phyloP scores from a whole-genome alignment of 2,797 vertebrate species.

The Phrynocephalus forsythii region DNA sequence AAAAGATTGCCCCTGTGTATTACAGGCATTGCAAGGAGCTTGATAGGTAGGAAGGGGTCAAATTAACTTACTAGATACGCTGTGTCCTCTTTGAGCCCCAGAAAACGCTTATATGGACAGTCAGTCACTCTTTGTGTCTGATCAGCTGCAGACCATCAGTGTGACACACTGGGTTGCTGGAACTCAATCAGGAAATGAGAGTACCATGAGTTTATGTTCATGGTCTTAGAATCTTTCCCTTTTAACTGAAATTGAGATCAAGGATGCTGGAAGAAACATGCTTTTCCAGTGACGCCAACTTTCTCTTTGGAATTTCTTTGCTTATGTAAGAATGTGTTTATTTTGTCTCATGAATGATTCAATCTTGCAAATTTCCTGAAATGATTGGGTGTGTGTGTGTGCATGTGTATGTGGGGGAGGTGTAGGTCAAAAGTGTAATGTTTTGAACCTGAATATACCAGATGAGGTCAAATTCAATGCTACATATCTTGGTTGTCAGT shows the following conservation, averaged over 20 bases:
- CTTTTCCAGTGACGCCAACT: constrained; percentile 48
- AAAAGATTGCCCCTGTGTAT: not conserved
- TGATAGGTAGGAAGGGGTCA: no score
- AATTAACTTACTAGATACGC: not conserved
- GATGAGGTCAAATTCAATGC: not conserved
- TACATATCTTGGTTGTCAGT: not conserved
- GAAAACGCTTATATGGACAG: not conserved
- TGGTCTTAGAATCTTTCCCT: constrained; percentile 34
- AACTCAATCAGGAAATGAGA: constrained; percentile 51
- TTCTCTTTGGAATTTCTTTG: constrained; percentile 62
- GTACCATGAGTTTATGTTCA: not conserved
- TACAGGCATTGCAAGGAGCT: not conserved
- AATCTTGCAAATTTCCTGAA: constrained; percentile 10
- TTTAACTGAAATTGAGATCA: constrained; percentile 42
- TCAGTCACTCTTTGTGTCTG: not conserved
- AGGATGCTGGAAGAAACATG: constrained; percentile 36
- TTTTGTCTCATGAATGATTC: constrained; percentile 50
- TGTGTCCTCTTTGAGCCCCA: rapidly evolving
- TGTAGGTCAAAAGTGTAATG: constrained; percentile 17
- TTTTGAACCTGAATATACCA: not conserved
- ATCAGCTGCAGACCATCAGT: not conserved
- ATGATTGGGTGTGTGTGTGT: not conserved
- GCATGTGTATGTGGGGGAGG: not conserved
- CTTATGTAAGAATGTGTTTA: constrained; percentile 63
- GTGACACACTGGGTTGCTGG: constrained; percentile 25